Base-by-base conservation (phyloP, 2,113 vertebrate species). In the Craseonycteris thonglongyai region DNA sequence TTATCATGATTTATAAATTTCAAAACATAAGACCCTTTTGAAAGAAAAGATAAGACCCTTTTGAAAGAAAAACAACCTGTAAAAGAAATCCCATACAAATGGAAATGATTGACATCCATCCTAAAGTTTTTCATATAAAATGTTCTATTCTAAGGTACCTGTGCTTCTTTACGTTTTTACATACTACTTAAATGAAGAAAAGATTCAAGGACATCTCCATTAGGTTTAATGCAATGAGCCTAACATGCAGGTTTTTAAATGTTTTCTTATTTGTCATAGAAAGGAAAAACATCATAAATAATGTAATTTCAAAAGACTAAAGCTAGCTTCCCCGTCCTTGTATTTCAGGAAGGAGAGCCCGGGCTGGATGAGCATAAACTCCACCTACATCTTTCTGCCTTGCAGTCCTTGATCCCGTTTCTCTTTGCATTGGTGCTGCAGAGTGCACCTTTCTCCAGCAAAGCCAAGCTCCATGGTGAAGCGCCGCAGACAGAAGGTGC, bases 341-440 rank as follows among this genome's bases (percentile, higher is more conserved):
- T 95, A 65, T 97, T 98, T 95, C 96, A 99, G 99, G 99, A 99
- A 98, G 99, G 99, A 96, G 99, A 99, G 56, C 99, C 99, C 15
- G 98, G 99, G 75, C 97, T 99, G 97, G 99, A 99, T 96, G 99
- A 99, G 92, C 99, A 99, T 97, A 99, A 99, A 93, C 98, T 99
- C 7, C 99, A 99, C 86, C 97, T 99, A 97, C 99, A 99, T 95
- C 99, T 99, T 59, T 99, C 99, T 22, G 99, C 99, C 54, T 98
- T 99, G 97, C 99, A 99, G 98, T 99, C 99, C 1, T 96, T 99
- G 97, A 99, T 99, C 97, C 99, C 99, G 58, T 98, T 99, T 5
- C 98, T 99, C 74, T 99, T 99, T 95, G 99, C 99, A 26, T 98
- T 99, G 83, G 99, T 99, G 97, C 98, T 99, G 6, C 99, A 99